phyloP scores from a whole-genome alignment of 2,113 vertebrate species.

The Eulemur macaco region DNA sequence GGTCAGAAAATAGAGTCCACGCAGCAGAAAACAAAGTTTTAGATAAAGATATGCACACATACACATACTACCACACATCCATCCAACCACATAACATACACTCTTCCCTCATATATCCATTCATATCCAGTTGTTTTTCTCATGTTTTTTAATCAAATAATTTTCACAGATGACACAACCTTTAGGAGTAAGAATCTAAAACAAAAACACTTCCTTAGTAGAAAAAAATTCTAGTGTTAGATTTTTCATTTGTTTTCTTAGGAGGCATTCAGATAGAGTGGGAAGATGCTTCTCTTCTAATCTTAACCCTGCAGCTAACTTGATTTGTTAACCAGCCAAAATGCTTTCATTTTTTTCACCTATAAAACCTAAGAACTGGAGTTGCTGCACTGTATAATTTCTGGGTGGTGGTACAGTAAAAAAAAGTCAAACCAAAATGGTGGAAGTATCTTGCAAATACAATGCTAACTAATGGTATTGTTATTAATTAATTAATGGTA shows the following conservation, averaged over 20 bases:
- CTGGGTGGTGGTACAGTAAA: neutral
- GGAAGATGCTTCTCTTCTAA: neutral
- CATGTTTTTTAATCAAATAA: constrained; percentile 14
- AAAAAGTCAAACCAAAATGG: neutral
- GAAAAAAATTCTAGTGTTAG: neutral
- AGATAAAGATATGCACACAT: neutral
- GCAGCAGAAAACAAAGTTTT: neutral
- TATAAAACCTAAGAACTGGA: neutral
- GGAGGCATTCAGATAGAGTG: neutral
- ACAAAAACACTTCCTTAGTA: neutral
- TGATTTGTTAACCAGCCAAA: neutral
- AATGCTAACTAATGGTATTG: neutral
- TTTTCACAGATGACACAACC: neutral
- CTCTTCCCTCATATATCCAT: neutral
- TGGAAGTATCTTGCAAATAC: neutral
- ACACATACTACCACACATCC: neutral
- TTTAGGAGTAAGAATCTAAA: neutral
- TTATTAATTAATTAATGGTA: neutral
- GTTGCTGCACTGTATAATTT: neutral
- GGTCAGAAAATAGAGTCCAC: neutral
- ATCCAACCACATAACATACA: neutral
- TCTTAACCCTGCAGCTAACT: neutral
- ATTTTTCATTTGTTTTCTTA: neutral
- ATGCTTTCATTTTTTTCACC: neutral
- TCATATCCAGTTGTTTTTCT: neutral